These are phyloP conservation scores for Gasteruption jaculator DNA, from an alignment of 2,888 invertebrate species.

Conservation along the genomic window DNA sequence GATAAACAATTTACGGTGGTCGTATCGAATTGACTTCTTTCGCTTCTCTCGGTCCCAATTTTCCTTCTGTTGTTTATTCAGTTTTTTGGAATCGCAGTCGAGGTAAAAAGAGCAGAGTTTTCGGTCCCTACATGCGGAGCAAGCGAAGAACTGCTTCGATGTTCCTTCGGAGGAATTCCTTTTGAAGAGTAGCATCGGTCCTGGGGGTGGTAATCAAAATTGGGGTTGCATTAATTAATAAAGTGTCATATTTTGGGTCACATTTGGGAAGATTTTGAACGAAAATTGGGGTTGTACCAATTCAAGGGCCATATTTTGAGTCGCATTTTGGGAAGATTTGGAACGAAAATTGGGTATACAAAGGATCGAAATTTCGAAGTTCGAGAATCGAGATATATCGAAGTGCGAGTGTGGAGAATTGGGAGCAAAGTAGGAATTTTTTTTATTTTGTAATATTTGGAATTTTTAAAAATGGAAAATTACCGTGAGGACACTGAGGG, in stretches of 20 bases:
- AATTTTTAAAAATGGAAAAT: no score
- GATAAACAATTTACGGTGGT: slow-evolving; percentile 56
- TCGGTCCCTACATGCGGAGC: slow-evolving; percentile 78
- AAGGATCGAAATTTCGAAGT: no score
- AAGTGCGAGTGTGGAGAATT: no score
- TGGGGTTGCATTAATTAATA: no score
- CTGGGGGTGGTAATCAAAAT: slow-evolving; percentile 26
- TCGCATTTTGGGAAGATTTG: no score
- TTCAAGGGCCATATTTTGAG: no score
- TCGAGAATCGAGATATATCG: slow-evolving; percentile 4
- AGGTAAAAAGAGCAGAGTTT: slow-evolving; percentile 73
- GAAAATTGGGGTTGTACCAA: no score
- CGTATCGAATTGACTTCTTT: slow-evolving; percentile 52
- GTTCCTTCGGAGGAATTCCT: slow-evolving; percentile 46
- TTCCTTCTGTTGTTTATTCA: slow-evolving; percentile 43
- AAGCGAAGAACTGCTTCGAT: slow-evolving; percentile 68
- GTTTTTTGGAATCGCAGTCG: slow-evolving; percentile 53
- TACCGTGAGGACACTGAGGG: slow-evolving; percentile 72
- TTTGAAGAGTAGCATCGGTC: slow-evolving; percentile 67
- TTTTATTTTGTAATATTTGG: no score
- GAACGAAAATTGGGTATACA: no score
- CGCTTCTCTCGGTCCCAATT: slow-evolving; percentile 55
- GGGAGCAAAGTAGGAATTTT: no score
- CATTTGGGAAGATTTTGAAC: no score
- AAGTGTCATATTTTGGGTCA: no score